Percentiles rank a stretch among this genome's conserved stretches.
Evolutionary conservation across 2,888 invertebrate genomes (phyloP).

Genomic region (Dione vanillae): DNA sequence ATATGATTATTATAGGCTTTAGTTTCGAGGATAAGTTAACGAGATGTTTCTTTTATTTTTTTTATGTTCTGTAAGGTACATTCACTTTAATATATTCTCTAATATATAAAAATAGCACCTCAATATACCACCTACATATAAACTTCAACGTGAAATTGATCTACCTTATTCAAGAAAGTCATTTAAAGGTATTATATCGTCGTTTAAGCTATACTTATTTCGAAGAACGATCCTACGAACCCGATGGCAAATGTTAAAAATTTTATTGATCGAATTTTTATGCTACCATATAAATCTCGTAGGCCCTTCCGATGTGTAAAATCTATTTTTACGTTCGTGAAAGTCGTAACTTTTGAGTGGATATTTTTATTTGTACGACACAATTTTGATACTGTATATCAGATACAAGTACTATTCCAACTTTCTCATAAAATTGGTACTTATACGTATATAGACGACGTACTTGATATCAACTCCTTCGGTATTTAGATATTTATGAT

Average conservation of each 20-base stretch:
- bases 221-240: conserved; percentile 55
- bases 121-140: no score
- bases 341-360: conserved; percentile 71
- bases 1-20: no score
- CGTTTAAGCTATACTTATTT: conserved; percentile 30
- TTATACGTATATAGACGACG: conserved; percentile 25
- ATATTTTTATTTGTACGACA: conserved; percentile 74
- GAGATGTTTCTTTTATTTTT: no score
- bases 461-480: conserved; percentile 37
- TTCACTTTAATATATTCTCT: no score
- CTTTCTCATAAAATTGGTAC: conserved; percentile 19
- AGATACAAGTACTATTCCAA: conserved; percentile 15
- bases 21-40: no score
- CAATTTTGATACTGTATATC: conserved; percentile 66
- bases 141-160: not conserved
- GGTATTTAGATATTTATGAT: conserved; percentile 39
- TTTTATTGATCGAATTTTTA: conserved; percentile 78
- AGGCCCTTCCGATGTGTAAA: conserved; percentile 75
- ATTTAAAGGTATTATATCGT: conserved; percentile 14
- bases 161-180: not conserved
- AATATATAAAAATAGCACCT: no score
- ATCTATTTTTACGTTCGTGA: conserved; percentile 75
- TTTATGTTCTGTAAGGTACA: no score
- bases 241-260: conserved; percentile 67
- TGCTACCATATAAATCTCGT: conserved; percentile 69